Conservation (phyloP, 2,888 invertebrate genomes). For the Elmis aenea region DNA sequence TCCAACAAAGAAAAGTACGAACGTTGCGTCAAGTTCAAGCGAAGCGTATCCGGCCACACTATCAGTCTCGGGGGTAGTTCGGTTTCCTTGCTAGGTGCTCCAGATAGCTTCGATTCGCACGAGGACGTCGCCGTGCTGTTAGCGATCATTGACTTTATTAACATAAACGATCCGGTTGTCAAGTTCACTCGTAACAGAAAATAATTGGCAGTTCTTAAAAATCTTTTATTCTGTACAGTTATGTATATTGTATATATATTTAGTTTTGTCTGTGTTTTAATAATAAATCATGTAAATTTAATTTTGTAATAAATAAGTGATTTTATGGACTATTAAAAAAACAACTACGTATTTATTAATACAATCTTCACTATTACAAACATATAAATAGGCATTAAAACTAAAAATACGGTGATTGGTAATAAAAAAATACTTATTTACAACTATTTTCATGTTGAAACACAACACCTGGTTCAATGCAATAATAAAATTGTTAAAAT, state of each 20-base stretch:
- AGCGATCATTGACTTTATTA: constrained; percentile 43
- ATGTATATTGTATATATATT: no score
- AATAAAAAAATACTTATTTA: constrained; percentile 25
- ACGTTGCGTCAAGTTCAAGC: constrained; percentile 15
- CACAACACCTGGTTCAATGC: no score
- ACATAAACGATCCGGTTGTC: constrained; percentile 34
- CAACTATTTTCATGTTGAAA: no score
- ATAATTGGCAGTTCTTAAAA: no score
- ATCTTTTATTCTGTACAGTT: no score
- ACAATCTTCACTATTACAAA: no score
- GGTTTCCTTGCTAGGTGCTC: constrained; percentile 44
- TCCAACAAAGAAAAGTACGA: constrained; percentile 16
- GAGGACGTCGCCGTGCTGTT: constrained; percentile 43
- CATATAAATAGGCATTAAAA: constrained; percentile 20
- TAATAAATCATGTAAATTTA: no score
- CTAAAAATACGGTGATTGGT: constrained; percentile 21
- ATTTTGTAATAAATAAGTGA: no score
- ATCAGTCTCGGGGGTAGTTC: constrained; percentile 21
- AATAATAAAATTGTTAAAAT: no score
- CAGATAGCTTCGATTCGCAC: constrained; percentile 36
- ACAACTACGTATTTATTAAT: constrained; percentile 15
- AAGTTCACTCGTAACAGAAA: constrained; percentile 15
- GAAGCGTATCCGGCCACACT: constrained; percentile 6
- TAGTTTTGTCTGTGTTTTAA: no score
- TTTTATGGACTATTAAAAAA: constrained; percentile 6